Conservation (phyloP, 1,140 invertebrate species). For the Drosophila fuyamai region DNA sequence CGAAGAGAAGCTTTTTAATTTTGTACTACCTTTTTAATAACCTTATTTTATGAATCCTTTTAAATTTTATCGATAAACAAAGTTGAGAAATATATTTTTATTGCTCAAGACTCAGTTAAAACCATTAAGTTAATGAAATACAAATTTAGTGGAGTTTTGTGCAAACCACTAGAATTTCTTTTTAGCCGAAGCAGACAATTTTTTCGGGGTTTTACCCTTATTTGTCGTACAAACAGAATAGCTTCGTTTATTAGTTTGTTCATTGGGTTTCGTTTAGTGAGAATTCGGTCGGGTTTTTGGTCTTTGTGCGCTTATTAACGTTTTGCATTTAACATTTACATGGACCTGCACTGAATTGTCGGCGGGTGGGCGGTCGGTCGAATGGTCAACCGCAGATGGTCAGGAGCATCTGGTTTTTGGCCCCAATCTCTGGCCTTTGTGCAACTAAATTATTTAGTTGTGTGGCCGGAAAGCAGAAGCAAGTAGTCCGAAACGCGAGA, state of each 20-base stretch:
- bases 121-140: too few relatives aligned
- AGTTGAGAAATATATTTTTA: too few relatives aligned
- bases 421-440: slow-evolving; percentile 37
- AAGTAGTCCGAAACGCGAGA: slow-evolving; percentile 39
- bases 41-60: too few relatives aligned
- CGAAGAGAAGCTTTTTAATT: too few relatives aligned
- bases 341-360: slow-evolving; percentile 48
- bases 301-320: slow-evolving; percentile 59
- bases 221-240: neutral
- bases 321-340: slow-evolving; percentile 50
- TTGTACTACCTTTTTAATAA: too few relatives aligned
- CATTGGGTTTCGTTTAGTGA: neutral
- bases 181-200: too few relatives aligned
- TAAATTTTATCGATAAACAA: too few relatives aligned
- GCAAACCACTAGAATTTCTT: too few relatives aligned
- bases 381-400: slow-evolving; percentile 68
- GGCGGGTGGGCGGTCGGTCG: slow-evolving; percentile 23
- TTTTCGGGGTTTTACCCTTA: neutral
- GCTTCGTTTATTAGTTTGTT: slow-evolving; percentile 7
- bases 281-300: neutral
- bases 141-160: too few relatives aligned
- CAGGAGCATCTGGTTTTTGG: slow-evolving; percentile 44
- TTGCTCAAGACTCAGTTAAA: too few relatives aligned
- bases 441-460: slow-evolving; percentile 80
- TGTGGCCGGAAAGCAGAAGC: slow-evolving; percentile 58